These are phyloP conservation scores for Phrynocephalus guinanensis DNA, from an alignment of 2,797 vertebrate genomes.

Conservation along the genomic window DNA sequence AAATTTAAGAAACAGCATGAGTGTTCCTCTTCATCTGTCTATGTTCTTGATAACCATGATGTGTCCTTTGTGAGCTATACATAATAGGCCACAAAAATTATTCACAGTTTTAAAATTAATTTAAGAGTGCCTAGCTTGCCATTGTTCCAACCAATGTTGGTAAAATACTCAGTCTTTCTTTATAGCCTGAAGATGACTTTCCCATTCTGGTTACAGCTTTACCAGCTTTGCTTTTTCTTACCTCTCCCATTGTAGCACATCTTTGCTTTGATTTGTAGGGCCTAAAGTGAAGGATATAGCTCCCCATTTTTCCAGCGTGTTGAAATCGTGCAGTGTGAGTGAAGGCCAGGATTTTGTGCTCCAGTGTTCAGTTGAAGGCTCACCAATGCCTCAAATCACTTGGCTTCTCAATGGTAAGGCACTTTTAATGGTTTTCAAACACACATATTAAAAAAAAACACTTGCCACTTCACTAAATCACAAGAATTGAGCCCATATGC, in stretches of 20 bases:
- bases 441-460: not conserved
- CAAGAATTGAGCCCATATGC: not conserved
- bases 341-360: constrained; percentile 86
- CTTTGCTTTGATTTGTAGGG: constrained; percentile 68
- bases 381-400: constrained; percentile 78
- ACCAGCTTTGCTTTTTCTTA: not conserved
- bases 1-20: too few species aligned
- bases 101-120: not conserved
- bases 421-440: not conserved
- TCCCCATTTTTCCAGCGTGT: constrained; percentile 79
- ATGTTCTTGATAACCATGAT: not conserved
- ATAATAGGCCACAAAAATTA: not conserved
- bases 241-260: not conserved
- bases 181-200: not conserved
- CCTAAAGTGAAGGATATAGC: constrained; percentile 63
- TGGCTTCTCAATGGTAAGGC: constrained; percentile 89
- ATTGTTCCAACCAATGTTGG: not conserved
- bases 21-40: not conserved
- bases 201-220: not conserved
- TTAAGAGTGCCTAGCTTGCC: not conserved
- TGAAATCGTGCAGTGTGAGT: constrained; percentile 78
- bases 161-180: not conserved
- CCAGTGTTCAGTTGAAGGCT: constrained; percentile 80
- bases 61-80: not conserved
- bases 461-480: not conserved